Percentiles rank a stretch among this genome's conserved stretches.
Conservation (phyloP, 2,888 invertebrate species). For the Crossocerus cetratus region DNA sequence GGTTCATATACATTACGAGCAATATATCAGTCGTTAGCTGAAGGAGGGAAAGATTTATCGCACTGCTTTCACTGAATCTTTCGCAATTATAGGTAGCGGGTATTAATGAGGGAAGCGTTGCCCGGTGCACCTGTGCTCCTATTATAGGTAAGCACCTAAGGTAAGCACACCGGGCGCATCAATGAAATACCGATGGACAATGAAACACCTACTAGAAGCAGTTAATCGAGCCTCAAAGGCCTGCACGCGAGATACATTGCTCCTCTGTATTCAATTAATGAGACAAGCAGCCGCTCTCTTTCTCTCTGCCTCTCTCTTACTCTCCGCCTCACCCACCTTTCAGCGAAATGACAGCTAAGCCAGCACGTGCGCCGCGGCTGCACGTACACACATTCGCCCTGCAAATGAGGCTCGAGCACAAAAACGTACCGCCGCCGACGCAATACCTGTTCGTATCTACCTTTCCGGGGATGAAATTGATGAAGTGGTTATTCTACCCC, state of each 20-base stretch:
- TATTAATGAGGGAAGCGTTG: too few species aligned
- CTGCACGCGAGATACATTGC: conserved; percentile 20
- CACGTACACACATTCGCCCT: background rate
- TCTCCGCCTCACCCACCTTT: background rate
- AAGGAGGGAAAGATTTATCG: too few species aligned
- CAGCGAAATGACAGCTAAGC: conserved; percentile 36
- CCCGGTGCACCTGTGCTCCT: too few species aligned
- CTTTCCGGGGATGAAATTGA: too few species aligned
- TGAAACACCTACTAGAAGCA: conserved; percentile 49
- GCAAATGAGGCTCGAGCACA: background rate
- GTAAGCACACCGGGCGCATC: background rate
- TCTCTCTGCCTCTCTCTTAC: conserved; percentile 11
- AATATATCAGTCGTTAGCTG: too few species aligned
- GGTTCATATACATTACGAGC: too few species aligned
- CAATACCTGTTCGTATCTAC: too few species aligned
- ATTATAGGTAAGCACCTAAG: too few species aligned
- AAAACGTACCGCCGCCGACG: too few species aligned
- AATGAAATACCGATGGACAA: conserved; percentile 20
- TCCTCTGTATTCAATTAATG: conserved; percentile 55
- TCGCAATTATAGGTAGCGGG: too few species aligned
- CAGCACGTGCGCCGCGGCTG: conserved; percentile 13
- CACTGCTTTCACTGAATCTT: too few species aligned
- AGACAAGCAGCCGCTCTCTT: conserved; percentile 41
- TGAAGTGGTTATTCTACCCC: too few species aligned
- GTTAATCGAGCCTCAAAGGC: conserved; percentile 14